phyloP scores from a whole-genome alignment of 2,888 invertebrate species.

The Anagyrus pseudococci region DNA sequence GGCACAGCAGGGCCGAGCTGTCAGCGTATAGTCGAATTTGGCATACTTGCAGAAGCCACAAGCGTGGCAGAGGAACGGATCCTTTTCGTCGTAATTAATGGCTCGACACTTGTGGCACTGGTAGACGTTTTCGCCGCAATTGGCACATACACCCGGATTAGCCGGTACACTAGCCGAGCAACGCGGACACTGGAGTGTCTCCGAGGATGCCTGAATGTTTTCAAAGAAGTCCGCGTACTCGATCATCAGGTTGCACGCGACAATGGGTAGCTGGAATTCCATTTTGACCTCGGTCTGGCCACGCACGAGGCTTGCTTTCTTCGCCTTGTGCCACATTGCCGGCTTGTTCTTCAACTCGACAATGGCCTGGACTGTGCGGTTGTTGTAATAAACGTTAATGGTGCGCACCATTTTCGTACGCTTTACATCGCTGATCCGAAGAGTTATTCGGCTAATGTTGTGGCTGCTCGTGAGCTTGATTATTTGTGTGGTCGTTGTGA shows the following conservation, averaged over 20 bases:
- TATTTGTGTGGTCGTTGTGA: constrained; percentile 97
- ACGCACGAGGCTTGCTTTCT: constrained; percentile 86
- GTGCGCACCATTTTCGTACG: constrained; percentile 96
- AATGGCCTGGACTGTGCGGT: constrained; percentile 93
- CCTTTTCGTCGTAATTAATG: constrained; percentile 98
- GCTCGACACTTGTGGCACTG: constrained; percentile 99
- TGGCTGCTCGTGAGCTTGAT: constrained; percentile 95
- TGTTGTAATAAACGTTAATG: constrained; percentile 96
- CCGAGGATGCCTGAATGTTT: constrained; percentile 90
- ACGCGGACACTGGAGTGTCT: constrained; percentile 93
- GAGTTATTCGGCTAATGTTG: constrained; percentile 91
- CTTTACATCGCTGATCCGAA: constrained; percentile 94
- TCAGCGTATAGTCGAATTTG: constrained; percentile 94
- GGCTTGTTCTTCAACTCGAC: constrained; percentile 97
- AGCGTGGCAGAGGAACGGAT: constrained; percentile 97
- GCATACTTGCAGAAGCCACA: constrained; percentile 99
- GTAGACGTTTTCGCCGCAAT: constrained; percentile 98
- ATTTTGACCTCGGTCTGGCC: constrained; percentile 96
- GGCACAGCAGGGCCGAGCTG: constrained; percentile 91
- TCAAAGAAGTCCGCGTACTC: constrained; percentile 98
- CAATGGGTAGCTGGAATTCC: constrained; percentile 95
- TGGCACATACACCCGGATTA: constrained; percentile 96
- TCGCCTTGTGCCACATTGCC: constrained; percentile 96
- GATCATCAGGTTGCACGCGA: constrained; percentile 97
- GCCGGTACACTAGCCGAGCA: constrained; percentile 97